phyloP scores from a whole-genome alignment of 2,888 invertebrate species.

The Biston stratarius region DNA sequence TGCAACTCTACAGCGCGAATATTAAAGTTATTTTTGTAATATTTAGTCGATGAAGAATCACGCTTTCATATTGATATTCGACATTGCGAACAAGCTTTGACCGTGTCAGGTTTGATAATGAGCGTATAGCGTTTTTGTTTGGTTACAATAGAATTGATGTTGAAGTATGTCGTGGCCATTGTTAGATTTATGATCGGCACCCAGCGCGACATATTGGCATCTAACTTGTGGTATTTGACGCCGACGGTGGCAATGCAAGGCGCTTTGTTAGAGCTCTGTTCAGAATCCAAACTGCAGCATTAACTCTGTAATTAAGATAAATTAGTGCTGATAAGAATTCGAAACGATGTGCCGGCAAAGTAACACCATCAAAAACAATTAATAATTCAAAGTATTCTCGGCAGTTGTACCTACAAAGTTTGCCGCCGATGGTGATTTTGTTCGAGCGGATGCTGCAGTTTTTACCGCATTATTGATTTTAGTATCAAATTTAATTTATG shows the following conservation, averaged over 20 bases:
- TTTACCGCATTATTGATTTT: slow-evolving; percentile 40
- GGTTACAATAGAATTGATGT: slow-evolving; percentile 70
- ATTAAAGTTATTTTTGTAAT: slow-evolving; percentile 49
- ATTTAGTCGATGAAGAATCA: slow-evolving; percentile 61
- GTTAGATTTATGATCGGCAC: slow-evolving; percentile 75
- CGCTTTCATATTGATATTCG: slow-evolving; percentile 62
- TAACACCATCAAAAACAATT: slow-evolving; percentile 61
- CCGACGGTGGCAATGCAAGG: slow-evolving; percentile 78
- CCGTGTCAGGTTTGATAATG: slow-evolving; percentile 65
- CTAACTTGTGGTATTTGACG: slow-evolving; percentile 75
- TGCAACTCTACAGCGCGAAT: slow-evolving; percentile 34
- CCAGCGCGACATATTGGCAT: slow-evolving; percentile 68
- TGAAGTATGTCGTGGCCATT: slow-evolving; percentile 71
- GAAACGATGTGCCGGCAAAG: slow-evolving; percentile 69
- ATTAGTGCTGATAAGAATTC: slow-evolving; percentile 75
- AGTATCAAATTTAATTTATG: slow-evolving; percentile 26
- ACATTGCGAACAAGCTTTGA: slow-evolving; percentile 24
- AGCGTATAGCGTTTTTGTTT: slow-evolving; percentile 65
- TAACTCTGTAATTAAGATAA: slow-evolving; percentile 83
- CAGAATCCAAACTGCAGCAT: slow-evolving; percentile 79
- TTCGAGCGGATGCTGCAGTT: slow-evolving; percentile 45
- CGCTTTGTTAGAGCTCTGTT: slow-evolving; percentile 70
- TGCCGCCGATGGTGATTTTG: slow-evolving; percentile 47
- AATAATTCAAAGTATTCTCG: slow-evolving; percentile 41
- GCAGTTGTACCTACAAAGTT: slow-evolving; percentile 42